Evolutionary conservation across 2,888 invertebrate species (phyloP), one percentile per base, ranked within the genome.

Genomic region (Acrobasis repandana): DNA sequence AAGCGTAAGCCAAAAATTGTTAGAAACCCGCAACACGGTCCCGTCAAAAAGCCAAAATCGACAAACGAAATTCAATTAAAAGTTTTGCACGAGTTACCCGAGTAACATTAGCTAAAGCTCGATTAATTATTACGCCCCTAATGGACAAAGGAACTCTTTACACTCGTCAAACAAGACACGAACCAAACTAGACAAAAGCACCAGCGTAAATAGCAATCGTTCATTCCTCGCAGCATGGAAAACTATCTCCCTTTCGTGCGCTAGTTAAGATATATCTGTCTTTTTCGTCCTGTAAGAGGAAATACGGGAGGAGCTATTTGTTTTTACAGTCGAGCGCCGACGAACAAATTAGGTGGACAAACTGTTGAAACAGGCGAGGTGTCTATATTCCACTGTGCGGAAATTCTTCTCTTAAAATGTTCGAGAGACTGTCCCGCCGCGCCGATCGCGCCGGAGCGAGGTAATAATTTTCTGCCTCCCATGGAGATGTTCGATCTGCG

Each of bases 261-360:
- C 77, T 73, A 74, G 73, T 74, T 73, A 65, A 76, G 79, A 81
- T 86, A 83, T 82, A 82, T 78, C 86, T 77, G 79, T 87, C 88
- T 83, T 81, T 85, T 79, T 87, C 86, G 72, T 75, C 75, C 76
- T 75, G 80, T 77, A 79, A 80, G 83, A 80, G 86, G 81, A 83
- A 87, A 86, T 83, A 82, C 82, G 83, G 83, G 82, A 83, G 78
- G 77, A 80, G 83, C 87, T 90, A 90, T 91, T 91, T 92, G 90
- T 92, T 92, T 90, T 90, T 88, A 86, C 90, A 90, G 90, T 82
- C 83, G 88, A 87, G 85, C 85, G 86, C 81, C 86, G 86, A 78
- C 86, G 92, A 90, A 89, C 90, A 92, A 92, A 92, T 91, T 91
- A 90, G 91, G 89, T 89, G 88, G 90, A 90, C 92, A 91, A 90